Base-by-base conservation (phyloP, 1,140 invertebrate genomes). In the Bombus huntii region DNA sequence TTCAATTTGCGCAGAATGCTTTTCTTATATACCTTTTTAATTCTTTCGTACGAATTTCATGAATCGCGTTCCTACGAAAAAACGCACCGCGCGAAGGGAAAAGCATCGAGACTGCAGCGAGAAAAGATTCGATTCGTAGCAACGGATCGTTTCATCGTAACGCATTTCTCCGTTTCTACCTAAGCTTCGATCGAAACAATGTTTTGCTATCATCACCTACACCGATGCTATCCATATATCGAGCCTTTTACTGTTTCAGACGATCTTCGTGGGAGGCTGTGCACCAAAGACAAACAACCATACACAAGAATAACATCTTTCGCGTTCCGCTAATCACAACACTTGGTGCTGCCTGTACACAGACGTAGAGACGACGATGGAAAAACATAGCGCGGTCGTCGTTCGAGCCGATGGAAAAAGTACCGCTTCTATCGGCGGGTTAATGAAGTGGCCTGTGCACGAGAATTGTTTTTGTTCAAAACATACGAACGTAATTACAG, bases 241-340 rank as follows among this genome's bases (percentile, higher is more conserved):
- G 81, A 75, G 80, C 75, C 86, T 93, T 91, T 92, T 84, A 84
- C 88, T 91, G 92, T 93, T 92, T 83, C 90, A 92, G 91, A 89
- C 74, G 86, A 92, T 93, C 91, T 88, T 92, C 91, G 89, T 88
- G 91, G 83, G 89, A 92, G 87, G 87, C 85, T 86, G 84, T 68
- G 74, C 89, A 87, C 80, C 86, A 86, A 93, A 91, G 93, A 94
- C 94, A 94, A 89, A 92, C 93, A 93, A 92, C 93, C 92, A 93
- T 95, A 93, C 89, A 87, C 92, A 92, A 94, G 92, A 93, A 94
- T 93, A 94, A 95, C 93, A 94, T 80, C 86, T 91, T 89, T 78
- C 85, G 76, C 84, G 87, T 90, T 83, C 83, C 83, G 83, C 76
- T 92, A 93, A 93, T 93, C 92, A 91, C 92, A 93, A 94, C 92